A percentile compares a stretch with the other conserved stretches of the same genome.
Evolutionary conservation across 2,888 invertebrate species (phyloP).

Genomic region (Dolichomitus sp.): DNA sequence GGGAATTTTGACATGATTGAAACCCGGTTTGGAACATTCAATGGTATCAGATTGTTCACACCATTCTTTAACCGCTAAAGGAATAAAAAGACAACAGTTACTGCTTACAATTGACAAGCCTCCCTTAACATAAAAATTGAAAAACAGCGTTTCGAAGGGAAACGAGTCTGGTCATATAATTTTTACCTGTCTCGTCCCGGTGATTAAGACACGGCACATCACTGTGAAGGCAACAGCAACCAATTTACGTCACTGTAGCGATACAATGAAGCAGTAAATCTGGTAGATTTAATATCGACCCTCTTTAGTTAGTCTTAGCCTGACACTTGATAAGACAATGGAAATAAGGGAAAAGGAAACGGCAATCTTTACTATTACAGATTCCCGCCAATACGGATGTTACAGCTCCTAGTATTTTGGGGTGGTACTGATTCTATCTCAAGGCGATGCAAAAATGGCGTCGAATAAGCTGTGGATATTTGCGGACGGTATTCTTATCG

Average conservation of each 20-base stretch:
- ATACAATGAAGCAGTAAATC: not conserved
- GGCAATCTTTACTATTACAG: not conserved
- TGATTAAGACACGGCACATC: not conserved
- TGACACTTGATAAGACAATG: not conserved
- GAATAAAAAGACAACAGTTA: not conserved
- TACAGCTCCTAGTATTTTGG: not conserved
- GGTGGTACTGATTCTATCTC: slow-evolving; percentile 13
- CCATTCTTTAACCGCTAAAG: too few species aligned
- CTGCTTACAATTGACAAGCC: not conserved
- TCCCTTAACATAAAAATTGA: not conserved
- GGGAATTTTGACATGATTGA: too few species aligned
- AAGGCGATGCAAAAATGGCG: slow-evolving; percentile 42
- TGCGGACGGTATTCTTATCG: slow-evolving; percentile 42
- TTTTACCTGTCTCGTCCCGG: too few species aligned
- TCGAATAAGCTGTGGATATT: slow-evolving; percentile 42
- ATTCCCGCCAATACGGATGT: not conserved
- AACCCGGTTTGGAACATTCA: too few species aligned
- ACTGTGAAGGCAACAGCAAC: not conserved
- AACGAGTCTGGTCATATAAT: too few species aligned
- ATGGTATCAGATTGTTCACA: too few species aligned
- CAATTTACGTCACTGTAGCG: not conserved
- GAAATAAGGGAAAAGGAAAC: not conserved
- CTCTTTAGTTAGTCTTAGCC: not conserved
- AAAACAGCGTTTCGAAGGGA: not conserved
- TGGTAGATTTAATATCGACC: not conserved